These are phyloP conservation scores for Rotaria socialis DNA, from an alignment of 2,888 invertebrate species.

Conservation along the genomic window DNA sequence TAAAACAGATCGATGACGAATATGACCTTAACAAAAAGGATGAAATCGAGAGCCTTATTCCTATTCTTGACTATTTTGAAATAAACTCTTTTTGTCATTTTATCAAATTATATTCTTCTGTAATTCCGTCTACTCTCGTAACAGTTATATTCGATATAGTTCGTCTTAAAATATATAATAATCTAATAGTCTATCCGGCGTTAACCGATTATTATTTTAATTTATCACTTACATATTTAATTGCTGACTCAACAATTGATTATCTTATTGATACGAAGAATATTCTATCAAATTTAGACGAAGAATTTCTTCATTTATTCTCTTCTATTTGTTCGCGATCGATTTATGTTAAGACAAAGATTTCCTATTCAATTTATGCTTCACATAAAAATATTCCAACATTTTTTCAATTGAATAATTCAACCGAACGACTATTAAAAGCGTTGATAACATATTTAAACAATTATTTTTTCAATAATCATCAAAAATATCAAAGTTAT, in stretches of 20 bases:
- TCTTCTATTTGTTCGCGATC: not conserved
- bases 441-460: not conserved
- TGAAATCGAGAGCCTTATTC: not conserved
- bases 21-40: not conserved
- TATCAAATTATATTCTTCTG: not conserved
- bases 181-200: not conserved
- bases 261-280: not conserved
- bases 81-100: not conserved
- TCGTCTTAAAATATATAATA: not conserved
- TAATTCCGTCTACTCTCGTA: not conserved
- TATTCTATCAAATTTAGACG: not conserved
- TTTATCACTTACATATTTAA: not conserved
- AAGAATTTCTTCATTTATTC: not conserved
- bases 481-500: not conserved
- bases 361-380: not conserved
- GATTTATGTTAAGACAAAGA: not conserved
- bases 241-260: not conserved
- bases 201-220: not conserved
- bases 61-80: not conserved
- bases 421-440: not conserved
- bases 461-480: not conserved
- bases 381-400: not conserved
- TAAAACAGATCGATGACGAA: not conserved
- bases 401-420: not conserved
- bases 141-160: not conserved